Conservation (phyloP, 30 jellyfish, hydroid and myxozoan species). For the Turritopsis rubra region DNA sequence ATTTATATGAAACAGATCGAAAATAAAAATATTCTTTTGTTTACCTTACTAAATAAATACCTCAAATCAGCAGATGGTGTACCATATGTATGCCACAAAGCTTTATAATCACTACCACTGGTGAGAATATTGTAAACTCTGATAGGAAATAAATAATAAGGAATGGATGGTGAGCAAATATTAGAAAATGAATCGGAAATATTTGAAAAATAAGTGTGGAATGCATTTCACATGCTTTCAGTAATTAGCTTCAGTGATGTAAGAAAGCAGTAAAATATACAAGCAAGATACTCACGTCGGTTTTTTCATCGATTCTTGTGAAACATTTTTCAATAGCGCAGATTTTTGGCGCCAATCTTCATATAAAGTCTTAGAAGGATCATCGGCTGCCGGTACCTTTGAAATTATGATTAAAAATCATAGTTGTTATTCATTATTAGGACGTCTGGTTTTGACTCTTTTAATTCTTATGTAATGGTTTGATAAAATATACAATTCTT, state of each 20-base stretch:
- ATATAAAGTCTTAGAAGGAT: slow-evolving; percentile 36
- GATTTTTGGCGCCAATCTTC: slow-evolving; percentile 85
- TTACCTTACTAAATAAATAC: slow-evolving; percentile 33
- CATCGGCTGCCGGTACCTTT: slow-evolving; percentile 84
- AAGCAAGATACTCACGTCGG: background rate
- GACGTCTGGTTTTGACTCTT: too few species aligned
- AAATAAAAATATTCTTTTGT: background rate
- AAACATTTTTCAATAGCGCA: background rate
- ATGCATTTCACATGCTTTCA: background rate
- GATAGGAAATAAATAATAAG: background rate
- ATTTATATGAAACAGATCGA: too few species aligned
- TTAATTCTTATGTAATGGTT: too few species aligned
- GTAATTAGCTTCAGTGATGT: background rate
- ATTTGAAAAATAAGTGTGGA: too few species aligned
- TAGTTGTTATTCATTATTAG: too few species aligned
- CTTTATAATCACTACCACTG: slow-evolving; percentile 54
- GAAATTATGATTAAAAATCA: background rate
- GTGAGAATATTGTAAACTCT: slow-evolving; percentile 1
- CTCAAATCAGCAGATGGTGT: slow-evolving; percentile 35
- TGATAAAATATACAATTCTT: background rate
- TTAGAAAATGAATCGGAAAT: too few species aligned
- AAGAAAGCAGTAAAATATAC: background rate
- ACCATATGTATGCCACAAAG: slow-evolving; percentile 40
- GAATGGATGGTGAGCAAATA: background rate
- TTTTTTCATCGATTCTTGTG: slow-evolving; percentile 18